Evolutionary conservation across 2,113 vertebrate genomes (phyloP), one percentile per base, ranked within the genome.

Genomic region (Apus apus): DNA sequence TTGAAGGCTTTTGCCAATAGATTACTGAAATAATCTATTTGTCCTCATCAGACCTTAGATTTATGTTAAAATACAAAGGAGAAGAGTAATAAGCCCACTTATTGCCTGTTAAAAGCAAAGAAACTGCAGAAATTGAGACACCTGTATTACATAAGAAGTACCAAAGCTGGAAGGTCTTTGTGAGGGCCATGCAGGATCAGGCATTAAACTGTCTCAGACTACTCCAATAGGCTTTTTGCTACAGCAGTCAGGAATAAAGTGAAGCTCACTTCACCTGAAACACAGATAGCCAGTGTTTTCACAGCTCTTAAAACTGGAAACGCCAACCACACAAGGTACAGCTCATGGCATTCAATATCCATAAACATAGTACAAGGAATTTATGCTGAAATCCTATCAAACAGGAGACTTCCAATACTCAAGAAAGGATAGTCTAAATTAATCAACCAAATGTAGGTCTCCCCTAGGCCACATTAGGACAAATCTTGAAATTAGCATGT

Each of bases 401-500:
- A 16, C 4, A 65, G 34, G 15, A 76, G 12, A 20, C 19, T 73
- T 46, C 15, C 7, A 32, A 8, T 20, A 40, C 11, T 30, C 15
- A 2, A 46, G 32, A 56, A 8, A 34, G 5, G 3, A 19, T 13
- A 50, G 22, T 54, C n/a, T 60, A 50, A 54, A 86, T 15, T 7
- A 73, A 70, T 50, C 6, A 9, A 11, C 5, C 3, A 30, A 57
- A 54, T 1, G 1, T 16, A 68, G 23, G 21, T n/a, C 54, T 53
- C 3, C 16, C 7, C 5, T 6, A 15, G 22, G 7, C 21, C 30
- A 58, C 11, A 4, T 61, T 45, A 50, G 16, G 62, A 53, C 6
- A 57, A 53, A 22, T 6, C 2, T n/a, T 0, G 0, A 73, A 86
- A 38, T 5, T 20, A 50, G 6, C 25, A 16, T 0, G 0, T 56